phyloP scores from a whole-genome alignment of 2,113 vertebrate genomes.

The Otolemur garnettii region DNA sequence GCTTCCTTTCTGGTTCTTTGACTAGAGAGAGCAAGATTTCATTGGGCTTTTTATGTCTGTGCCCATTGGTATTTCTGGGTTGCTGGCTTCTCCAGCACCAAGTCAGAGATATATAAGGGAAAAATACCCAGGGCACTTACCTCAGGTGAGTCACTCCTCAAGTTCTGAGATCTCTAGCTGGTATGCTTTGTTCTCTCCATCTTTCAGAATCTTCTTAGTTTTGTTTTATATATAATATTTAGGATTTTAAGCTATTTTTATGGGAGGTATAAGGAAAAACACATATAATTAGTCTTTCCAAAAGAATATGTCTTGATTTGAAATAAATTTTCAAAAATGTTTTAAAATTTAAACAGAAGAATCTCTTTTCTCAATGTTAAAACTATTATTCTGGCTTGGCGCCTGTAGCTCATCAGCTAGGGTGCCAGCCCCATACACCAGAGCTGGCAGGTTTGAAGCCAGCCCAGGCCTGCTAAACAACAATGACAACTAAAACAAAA shows the following conservation, averaged over 20 bases:
- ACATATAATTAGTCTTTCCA: not conserved
- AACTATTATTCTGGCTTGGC: not conserved
- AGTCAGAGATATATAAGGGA: not conserved
- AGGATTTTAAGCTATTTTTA: constrained; percentile 17
- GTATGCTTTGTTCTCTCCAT: constrained; percentile 32
- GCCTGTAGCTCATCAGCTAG: too few species aligned
- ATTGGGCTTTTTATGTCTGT: constrained; percentile 12
- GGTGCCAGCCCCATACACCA: too few species aligned
- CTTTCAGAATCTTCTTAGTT: not conserved
- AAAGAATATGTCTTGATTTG: not conserved
- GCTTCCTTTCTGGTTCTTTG: constrained; percentile 19
- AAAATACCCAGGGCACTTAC: constrained; percentile 16
- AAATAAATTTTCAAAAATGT: not conserved
- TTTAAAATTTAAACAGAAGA: not conserved
- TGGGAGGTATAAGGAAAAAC: not conserved
- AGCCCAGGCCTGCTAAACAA: too few species aligned
- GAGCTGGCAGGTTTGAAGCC: too few species aligned
- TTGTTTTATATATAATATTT: constrained; percentile 29
- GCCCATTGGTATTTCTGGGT: not conserved
- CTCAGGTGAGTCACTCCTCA: not conserved
- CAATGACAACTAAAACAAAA: too few species aligned
- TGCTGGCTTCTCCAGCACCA: constrained; percentile 22
- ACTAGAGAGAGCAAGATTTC: constrained; percentile 7
- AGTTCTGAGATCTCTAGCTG: not conserved
- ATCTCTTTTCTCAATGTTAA: not conserved